Percentiles rank a stretch among this genome's conserved stretches.
These are phyloP conservation scores for Vanessa atalanta DNA, from an alignment of 1,140 invertebrate species.

Conservation along the genomic window DNA sequence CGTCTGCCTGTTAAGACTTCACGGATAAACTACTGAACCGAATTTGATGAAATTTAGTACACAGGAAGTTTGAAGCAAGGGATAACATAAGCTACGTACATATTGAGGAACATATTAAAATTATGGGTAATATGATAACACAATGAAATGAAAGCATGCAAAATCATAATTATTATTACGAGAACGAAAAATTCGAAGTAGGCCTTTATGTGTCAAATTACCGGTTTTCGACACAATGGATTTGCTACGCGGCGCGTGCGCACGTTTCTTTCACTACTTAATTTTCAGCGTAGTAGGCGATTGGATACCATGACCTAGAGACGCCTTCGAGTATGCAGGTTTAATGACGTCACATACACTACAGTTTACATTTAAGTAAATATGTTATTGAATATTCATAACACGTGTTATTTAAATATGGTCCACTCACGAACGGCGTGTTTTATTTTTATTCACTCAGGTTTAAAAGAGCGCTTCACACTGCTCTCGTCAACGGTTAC, in stretches of 20 bases:
- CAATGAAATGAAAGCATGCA: neutral
- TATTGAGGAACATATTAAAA: too few relatives aligned
- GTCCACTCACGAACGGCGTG: too few relatives aligned
- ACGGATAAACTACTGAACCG: too few relatives aligned
- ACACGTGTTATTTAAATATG: neutral
- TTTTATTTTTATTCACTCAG: too few relatives aligned
- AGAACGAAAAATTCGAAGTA: neutral
- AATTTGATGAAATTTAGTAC: too few relatives aligned
- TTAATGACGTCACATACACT: neutral
- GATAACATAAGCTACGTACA: too few relatives aligned
- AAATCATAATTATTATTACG: neutral
- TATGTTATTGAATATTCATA: constrained; percentile 2
- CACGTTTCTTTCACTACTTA: neutral
- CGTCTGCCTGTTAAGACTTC: too few relatives aligned
- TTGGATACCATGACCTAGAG: constrained; percentile 1
- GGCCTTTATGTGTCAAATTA: neutral
- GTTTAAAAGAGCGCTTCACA: too few relatives aligned
- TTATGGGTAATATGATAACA: too few relatives aligned
- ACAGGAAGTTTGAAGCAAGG: too few relatives aligned
- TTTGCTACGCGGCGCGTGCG: constrained; percentile 8
- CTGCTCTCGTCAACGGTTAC: too few relatives aligned
- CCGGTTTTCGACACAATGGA: neutral
- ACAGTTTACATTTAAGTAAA: neutral
- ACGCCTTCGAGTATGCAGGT: neutral
- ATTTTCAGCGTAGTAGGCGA: neutral